Conservation (phyloP, 2,113 vertebrate genomes). For the Campylorhamphus procurvoides region DNA sequence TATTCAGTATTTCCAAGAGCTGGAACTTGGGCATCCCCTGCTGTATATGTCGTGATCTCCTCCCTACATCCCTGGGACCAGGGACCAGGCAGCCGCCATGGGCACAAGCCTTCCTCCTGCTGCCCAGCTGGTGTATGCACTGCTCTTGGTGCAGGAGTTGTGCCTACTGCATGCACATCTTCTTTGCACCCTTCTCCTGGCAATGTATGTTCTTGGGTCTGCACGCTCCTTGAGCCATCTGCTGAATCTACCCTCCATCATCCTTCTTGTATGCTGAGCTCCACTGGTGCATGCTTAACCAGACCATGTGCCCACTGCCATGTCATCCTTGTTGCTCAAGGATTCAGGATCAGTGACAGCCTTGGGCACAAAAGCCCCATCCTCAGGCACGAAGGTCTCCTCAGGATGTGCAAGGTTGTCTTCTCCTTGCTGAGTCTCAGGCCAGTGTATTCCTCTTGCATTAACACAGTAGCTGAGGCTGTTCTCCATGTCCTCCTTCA, state of each 20-base stretch:
- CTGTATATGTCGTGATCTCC: conserved; percentile 9
- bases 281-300: fast-evolving
- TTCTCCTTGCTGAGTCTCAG: neutral
- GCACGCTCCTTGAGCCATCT: neutral
- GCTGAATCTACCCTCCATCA: neutral
- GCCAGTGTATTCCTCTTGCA: neutral
- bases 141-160: neutral
- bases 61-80: neutral
- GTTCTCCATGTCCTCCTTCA: neutral
- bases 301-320: fast-evolving
- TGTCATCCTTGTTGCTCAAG: neutral
- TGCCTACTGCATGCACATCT: neutral
- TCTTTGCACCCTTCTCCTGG: neutral
- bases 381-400: neutral
- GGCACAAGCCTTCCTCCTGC: neutral
- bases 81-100: fast-evolving
- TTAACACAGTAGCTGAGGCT: neutral
- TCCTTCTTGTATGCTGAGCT: neutral
- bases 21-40: conserved; percentile 71
- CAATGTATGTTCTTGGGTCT: neutral
- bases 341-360: neutral
- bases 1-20: conserved; percentile 78
- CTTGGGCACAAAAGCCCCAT: neutral
- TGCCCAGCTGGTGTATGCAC: neutral
- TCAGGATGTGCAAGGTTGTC: fast-evolving